phyloP scores from a whole-genome alignment of 2,888 invertebrate species.

The Heterodera filipjevi region DNA sequence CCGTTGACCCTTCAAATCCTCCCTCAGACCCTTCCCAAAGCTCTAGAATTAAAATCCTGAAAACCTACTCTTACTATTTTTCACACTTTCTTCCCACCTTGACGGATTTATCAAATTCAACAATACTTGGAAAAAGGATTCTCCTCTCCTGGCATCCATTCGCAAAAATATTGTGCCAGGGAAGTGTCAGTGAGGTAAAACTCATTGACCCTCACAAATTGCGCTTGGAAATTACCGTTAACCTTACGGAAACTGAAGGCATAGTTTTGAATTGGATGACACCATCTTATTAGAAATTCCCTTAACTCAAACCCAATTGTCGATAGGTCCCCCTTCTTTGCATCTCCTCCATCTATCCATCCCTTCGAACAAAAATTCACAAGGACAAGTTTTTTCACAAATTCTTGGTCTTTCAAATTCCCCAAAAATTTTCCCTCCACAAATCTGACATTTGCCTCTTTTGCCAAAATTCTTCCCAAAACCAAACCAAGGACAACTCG shows the following conservation, averaged over 20 bases:
- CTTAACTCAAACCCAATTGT: background rate
- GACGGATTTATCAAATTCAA: background rate
- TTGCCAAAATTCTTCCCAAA: too few relatives aligned
- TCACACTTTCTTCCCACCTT: background rate
- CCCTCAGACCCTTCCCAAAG: background rate
- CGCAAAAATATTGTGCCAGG: background rate
- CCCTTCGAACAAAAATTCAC: too few relatives aligned
- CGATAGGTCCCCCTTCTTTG: background rate
- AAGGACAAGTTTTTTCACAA: too few relatives aligned
- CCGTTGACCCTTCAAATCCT: background rate
- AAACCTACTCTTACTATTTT: too few relatives aligned
- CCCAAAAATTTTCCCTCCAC: too few relatives aligned
- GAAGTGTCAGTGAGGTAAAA: background rate
- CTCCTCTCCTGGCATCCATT: background rate
- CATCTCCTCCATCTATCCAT: background rate
- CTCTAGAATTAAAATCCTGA: background rate
- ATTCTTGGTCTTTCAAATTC: too few relatives aligned
- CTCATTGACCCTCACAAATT: background rate
- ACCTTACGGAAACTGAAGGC: background rate
- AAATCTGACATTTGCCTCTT: too few relatives aligned
- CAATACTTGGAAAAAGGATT: conserved; percentile 8
- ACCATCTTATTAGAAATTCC: background rate
- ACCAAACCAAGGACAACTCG: too few relatives aligned
- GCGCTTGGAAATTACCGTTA: background rate
- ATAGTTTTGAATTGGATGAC: background rate